Conservation (phyloP, 1,140 invertebrate species). For the Pantala flavescens region DNA sequence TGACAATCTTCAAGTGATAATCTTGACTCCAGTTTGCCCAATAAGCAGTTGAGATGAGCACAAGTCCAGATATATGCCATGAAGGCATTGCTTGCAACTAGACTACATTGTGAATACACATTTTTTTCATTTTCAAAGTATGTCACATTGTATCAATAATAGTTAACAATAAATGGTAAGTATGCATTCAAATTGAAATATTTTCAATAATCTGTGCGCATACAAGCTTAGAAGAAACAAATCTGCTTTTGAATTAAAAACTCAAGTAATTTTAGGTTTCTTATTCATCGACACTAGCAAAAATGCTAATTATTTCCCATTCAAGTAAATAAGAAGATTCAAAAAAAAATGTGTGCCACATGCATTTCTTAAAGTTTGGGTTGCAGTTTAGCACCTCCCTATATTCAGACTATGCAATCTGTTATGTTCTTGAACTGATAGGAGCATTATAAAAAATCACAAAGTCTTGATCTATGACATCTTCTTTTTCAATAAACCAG, state of each 20-base stretch:
- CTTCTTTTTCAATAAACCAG: not conserved
- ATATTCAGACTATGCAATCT: not conserved
- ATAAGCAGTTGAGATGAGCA: too few relatives aligned
- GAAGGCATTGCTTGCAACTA: not conserved
- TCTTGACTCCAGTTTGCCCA: too few relatives aligned
- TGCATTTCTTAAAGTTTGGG: not conserved
- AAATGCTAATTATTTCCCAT: too few relatives aligned
- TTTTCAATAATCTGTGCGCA: not conserved
- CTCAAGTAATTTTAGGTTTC: not conserved
- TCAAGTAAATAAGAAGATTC: too few relatives aligned
- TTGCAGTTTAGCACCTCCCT: not conserved
- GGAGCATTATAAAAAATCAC: not conserved
- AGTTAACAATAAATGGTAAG: not conserved
- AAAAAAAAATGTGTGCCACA: too few relatives aligned
- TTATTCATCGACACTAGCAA: too few relatives aligned
- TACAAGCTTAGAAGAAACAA: not conserved
- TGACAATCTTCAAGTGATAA: too few relatives aligned
- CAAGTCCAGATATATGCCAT: too few relatives aligned
- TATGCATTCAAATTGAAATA: too few relatives aligned
- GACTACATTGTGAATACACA: slow-evolving; percentile 1
- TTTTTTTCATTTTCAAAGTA: not conserved
- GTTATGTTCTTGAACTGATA: not conserved
- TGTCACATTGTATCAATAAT: not conserved
- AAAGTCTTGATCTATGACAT: not conserved
- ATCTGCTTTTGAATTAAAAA: not conserved